These are phyloP conservation scores for Aspidiotus rigidus DNA, from an alignment of 2,888 invertebrate species.

Conservation along the genomic window DNA sequence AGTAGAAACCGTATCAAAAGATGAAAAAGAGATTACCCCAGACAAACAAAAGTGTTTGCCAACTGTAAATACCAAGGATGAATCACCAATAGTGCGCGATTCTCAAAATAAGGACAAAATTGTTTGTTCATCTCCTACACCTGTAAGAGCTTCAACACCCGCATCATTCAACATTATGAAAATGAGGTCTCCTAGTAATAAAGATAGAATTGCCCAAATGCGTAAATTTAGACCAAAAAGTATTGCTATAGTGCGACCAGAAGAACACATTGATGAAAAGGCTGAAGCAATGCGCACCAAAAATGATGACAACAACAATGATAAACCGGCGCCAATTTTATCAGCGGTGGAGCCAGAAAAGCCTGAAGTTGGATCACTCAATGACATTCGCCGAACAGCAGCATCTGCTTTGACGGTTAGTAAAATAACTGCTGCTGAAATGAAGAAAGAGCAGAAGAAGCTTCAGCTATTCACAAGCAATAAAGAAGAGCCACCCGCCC, in stretches of 20 bases:
- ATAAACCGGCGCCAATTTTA: neutral
- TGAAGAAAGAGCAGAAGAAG: constrained; percentile 39
- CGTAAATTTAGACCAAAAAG: constrained; percentile 43
- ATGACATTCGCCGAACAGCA: constrained; percentile 40
- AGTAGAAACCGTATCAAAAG: neutral
- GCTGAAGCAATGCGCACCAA: neutral
- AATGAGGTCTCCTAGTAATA: constrained; percentile 36
- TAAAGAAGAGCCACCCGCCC: constrained; percentile 40
- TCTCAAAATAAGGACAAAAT: neutral
- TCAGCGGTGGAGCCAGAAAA: constrained; percentile 37
- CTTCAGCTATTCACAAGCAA: constrained; percentile 38
- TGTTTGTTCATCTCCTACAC: neutral
- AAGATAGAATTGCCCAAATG: constrained; percentile 45
- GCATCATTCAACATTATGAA: neutral
- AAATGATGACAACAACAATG: constrained; percentile 21
- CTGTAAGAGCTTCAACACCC: neutral
- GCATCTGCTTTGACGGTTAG: constrained; percentile 43
- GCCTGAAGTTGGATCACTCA: constrained; percentile 31
- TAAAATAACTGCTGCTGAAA: constrained; percentile 41
- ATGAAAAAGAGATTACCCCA: neutral
- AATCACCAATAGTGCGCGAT: neutral
- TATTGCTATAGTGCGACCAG: constrained; percentile 18
- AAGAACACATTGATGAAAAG: constrained; percentile 9
- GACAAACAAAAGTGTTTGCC: neutral
- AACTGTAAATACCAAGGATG: neutral